Conservation (phyloP, 2,797 vertebrate genomes). For the Rallus crepitans region DNA sequence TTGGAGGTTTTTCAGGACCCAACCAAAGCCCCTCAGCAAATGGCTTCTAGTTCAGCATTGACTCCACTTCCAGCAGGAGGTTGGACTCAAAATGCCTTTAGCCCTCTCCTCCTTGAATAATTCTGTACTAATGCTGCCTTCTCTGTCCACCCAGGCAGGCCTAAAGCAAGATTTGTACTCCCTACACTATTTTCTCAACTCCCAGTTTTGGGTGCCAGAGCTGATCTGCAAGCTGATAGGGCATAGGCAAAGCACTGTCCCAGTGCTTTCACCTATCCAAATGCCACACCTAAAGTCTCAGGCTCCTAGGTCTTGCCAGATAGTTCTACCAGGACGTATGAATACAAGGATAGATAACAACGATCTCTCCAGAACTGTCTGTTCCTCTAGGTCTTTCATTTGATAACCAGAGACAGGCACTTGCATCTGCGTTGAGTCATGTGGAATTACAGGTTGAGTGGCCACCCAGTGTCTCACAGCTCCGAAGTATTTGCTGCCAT, state of each 20-base stretch:
- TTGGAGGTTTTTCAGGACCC: not conserved
- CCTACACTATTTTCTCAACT: too few species aligned
- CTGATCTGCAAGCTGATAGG: not conserved
- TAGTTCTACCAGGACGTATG: not conserved
- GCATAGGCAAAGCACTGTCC: not conserved
- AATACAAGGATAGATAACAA: not conserved
- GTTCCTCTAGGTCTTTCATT: not conserved
- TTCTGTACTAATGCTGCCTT: not conserved
- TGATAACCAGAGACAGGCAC: not conserved
- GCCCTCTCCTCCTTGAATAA: not conserved
- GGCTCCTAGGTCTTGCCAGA: not conserved
- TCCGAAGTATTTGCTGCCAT: not conserved
- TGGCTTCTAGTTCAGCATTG: not conserved
- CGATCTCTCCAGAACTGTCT: not conserved
- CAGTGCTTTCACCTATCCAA: not conserved
- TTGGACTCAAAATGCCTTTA: not conserved
- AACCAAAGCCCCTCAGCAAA: not conserved
- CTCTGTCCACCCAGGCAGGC: not conserved
- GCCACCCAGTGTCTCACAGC: not conserved
- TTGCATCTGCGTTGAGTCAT: not conserved
- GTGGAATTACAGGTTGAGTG: not conserved
- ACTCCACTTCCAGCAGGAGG: not conserved
- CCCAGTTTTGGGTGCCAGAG: not conserved
- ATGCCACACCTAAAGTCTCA: not conserved
- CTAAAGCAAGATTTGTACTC: not conserved